These are phyloP conservation scores for Aricia agestis DNA, from an alignment of 1,140 invertebrate species.

Conservation along the genomic window DNA sequence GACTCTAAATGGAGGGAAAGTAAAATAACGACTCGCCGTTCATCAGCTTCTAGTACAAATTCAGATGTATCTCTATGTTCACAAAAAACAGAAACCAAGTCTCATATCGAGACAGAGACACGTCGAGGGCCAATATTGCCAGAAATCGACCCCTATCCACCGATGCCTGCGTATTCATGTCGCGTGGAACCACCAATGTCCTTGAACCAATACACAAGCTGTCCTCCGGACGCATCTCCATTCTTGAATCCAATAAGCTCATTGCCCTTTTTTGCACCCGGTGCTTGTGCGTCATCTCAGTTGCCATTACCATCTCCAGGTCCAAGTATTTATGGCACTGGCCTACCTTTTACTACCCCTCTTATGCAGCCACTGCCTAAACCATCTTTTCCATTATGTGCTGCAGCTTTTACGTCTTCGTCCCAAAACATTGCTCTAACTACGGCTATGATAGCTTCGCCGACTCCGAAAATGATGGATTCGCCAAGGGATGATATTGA, in stretches of 20 bases:
- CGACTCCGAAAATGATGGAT: slow-evolving; percentile 65
- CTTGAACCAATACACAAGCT: slow-evolving; percentile 70
- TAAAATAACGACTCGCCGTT: slow-evolving; percentile 82
- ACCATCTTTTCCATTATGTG: slow-evolving; percentile 77
- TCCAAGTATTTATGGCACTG: slow-evolving; percentile 78
- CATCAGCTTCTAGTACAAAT: slow-evolving; percentile 81
- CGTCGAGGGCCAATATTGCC: slow-evolving; percentile 56
- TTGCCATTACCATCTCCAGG: slow-evolving; percentile 80
- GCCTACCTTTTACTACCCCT: slow-evolving; percentile 75
- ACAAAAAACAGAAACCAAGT: slow-evolving; percentile 62
- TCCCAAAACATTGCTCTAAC: slow-evolving; percentile 86
- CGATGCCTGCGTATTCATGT: slow-evolving; percentile 68
- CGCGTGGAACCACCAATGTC: slow-evolving; percentile 69
- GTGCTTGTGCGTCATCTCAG: slow-evolving; percentile 69
- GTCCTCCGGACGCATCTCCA: slow-evolving; percentile 72
- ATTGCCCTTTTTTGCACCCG: slow-evolving; percentile 78
- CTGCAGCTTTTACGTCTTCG: slow-evolving; percentile 86
- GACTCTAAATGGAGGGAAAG: slow-evolving; percentile 83
- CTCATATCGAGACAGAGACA: slow-evolving; percentile 49
- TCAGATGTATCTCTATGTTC: slow-evolving; percentile 78
- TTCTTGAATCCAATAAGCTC: slow-evolving; percentile 78
- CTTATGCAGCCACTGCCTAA: slow-evolving; percentile 48
- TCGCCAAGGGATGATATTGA: slow-evolving; percentile 66
- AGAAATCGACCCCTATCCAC: slow-evolving; percentile 63
- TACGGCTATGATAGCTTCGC: slow-evolving; percentile 82